Conservation (phyloP, 1,140 invertebrate genomes). For the Cepaea nemoralis region DNA sequence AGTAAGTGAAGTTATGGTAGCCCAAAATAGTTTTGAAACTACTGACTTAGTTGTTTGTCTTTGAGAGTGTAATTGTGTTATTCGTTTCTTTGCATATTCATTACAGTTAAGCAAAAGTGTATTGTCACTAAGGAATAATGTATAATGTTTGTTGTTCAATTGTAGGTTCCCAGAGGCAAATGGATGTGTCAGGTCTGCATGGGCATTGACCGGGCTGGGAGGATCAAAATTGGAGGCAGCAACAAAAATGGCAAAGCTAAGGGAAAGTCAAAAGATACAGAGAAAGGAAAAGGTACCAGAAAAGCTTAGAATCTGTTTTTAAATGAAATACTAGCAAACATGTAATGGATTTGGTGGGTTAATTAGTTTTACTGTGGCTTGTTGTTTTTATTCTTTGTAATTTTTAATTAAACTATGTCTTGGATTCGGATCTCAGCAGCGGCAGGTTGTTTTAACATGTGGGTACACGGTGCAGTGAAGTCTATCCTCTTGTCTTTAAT, state of each 20-base stretch:
- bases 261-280: not conserved
- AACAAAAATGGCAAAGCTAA: constrained; percentile 30
- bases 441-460: too few relatives aligned
- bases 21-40: too few relatives aligned
- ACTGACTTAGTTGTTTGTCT: too few relatives aligned
- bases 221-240: constrained; percentile 59
- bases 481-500: too few relatives aligned
- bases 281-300: not conserved
- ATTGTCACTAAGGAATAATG: not conserved
- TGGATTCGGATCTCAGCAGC: too few relatives aligned
- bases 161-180: constrained; percentile 80
- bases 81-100: too few relatives aligned
- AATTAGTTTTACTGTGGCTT: not conserved
- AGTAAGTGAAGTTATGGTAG: too few relatives aligned
- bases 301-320: not conserved
- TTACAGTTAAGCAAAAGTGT: too few relatives aligned
- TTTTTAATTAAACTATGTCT: too few relatives aligned
- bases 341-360: not conserved
- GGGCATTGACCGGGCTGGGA: constrained; percentile 67
- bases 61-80: too few relatives aligned
- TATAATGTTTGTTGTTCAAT: not conserved
- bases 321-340: not conserved
- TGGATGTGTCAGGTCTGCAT: constrained; percentile 68
- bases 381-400: not conserved
- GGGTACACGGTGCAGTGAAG: too few relatives aligned